Percentiles rank a stretch among this genome's conserved stretches.
Conservation (phyloP, 2,113 vertebrate genomes). For the Rhadina sibilatrix region DNA sequence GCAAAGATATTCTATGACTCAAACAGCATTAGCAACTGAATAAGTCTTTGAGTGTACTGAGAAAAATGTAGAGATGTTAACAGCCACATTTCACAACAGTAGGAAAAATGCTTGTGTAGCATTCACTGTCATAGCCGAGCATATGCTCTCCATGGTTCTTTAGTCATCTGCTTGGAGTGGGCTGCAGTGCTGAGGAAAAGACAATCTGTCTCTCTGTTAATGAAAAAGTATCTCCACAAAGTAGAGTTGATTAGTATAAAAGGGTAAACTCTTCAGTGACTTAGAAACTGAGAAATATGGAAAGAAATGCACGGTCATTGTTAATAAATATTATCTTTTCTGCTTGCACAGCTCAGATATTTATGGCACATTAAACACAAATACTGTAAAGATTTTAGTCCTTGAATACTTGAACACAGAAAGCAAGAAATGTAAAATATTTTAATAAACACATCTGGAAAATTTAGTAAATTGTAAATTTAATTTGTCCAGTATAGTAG, state of each 20-base stretch:
- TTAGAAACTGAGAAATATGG: background rate
- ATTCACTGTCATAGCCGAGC: constrained; percentile 13
- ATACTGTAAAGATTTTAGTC: background rate
- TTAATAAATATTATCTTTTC: background rate
- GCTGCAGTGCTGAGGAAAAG: constrained; percentile 43
- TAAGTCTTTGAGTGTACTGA: constrained; percentile 11
- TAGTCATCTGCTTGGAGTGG: constrained; percentile 41
- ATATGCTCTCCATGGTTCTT: constrained; percentile 39
- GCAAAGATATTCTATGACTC: constrained; percentile 45
- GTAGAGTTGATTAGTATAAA: constrained; percentile 6
- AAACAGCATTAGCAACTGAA: constrained; percentile 32
- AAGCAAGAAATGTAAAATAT: background rate
- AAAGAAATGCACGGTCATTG: background rate
- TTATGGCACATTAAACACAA: background rate
- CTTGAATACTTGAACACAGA: background rate
- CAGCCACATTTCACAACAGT: constrained; percentile 35
- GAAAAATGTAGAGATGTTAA: constrained; percentile 2
- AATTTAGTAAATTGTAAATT: background rate
- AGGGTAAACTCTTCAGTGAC: background rate
- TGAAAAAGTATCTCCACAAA: constrained; percentile 31
- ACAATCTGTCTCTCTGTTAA: constrained; percentile 48
- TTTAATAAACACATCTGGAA: background rate
- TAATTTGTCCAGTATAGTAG: background rate
- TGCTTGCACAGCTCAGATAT: background rate
- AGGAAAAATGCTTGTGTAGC: constrained; percentile 44